A percentile compares a stretch with the other conserved stretches of the same genome.
These are phyloP conservation scores for Cairina moschata DNA, from an alignment of 2,113 vertebrate species.

Conservation along the genomic window DNA sequence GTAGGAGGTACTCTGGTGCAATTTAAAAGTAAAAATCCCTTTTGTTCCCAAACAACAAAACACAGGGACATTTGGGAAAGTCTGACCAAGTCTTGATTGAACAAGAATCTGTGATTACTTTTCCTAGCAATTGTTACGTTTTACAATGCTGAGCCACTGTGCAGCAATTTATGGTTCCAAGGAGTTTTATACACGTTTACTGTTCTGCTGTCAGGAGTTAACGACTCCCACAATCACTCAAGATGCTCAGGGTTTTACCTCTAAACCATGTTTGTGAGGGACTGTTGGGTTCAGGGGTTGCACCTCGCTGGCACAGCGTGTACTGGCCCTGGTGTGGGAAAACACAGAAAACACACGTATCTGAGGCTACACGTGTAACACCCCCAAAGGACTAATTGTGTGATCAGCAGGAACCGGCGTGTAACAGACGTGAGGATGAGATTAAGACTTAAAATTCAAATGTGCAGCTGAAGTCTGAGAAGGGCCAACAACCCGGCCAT, in stretches of 20 bases:
- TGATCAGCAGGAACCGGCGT: background rate
- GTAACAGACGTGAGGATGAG: background rate
- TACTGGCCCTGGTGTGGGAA: background rate
- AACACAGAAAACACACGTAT: background rate
- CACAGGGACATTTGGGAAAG: background rate
- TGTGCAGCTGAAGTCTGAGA: background rate
- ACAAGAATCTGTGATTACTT: background rate
- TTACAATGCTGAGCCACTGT: background rate
- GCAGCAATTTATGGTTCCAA: background rate
- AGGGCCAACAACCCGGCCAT: background rate
- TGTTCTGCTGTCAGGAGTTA: background rate
- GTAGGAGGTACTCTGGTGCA: background rate
- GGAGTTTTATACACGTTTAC: background rate
- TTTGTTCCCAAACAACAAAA: constrained; percentile 39
- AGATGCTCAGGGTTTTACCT: background rate
- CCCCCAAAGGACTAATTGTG: background rate
- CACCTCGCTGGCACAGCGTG: fast-evolving
- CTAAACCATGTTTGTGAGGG: fast-evolving
- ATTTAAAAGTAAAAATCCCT: constrained; percentile 36
- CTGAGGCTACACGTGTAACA: fast-evolving
- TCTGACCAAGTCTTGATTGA: constrained; percentile 40
- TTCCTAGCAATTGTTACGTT: background rate
- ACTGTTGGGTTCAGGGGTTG: background rate
- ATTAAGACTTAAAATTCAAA: background rate
- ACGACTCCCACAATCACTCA: fast-evolving